phyloP scores from a whole-genome alignment of 2,113 vertebrate genomes.

The Myrmophylax atrothorax region DNA sequence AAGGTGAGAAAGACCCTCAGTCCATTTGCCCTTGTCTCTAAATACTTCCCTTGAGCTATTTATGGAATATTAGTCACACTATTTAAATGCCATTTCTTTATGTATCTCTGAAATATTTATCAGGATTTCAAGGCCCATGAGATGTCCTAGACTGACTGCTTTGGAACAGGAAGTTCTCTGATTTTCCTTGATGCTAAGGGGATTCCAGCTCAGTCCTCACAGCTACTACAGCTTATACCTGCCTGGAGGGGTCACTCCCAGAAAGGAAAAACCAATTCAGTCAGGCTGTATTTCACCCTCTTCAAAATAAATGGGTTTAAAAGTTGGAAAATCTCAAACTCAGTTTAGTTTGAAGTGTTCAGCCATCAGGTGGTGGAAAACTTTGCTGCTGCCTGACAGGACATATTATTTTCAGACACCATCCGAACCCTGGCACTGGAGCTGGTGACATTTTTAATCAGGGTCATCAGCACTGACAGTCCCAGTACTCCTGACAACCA shows the following conservation, averaged over 20 bases:
- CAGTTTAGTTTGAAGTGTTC: neutral
- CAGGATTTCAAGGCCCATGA: neutral
- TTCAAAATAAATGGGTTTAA: neutral
- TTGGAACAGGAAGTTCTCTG: neutral
- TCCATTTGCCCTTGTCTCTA: neutral
- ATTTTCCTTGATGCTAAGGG: neutral
- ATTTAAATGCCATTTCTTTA: neutral
- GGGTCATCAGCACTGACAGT: conserved; percentile 43
- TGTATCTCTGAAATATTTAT: neutral
- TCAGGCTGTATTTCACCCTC: neutral
- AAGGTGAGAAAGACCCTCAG: neutral
- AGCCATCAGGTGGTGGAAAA: conserved; percentile 4
- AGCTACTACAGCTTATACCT: neutral
- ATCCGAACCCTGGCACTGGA: neutral
- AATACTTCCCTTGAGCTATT: neutral
- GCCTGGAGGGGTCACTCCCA: neutral
- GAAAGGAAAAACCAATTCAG: neutral
- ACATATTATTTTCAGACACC: neutral
- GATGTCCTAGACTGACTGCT: neutral
- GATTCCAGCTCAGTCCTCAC: neutral
- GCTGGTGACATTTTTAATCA: conserved; percentile 57
- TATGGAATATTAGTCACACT: neutral
- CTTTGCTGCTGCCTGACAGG: neutral
- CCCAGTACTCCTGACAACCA: conserved; percentile 3
- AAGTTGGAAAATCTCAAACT: neutral